phyloP scores from a whole-genome alignment of 1,140 invertebrate species.

The Ostrea edulis region DNA sequence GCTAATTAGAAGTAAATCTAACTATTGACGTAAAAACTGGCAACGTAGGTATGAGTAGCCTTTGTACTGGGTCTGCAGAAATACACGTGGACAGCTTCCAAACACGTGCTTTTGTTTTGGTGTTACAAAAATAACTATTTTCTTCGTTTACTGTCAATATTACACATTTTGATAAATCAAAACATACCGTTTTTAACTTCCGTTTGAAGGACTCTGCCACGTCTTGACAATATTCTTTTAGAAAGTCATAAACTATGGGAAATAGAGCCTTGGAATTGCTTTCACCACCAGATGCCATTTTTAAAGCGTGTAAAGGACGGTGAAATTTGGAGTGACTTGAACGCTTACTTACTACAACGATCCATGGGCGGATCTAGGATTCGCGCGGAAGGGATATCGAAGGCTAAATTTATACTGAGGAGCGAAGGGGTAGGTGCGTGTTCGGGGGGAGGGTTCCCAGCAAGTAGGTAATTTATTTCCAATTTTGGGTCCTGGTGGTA shows the following conservation, averaged over 20 bases:
- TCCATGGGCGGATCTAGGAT: neutral
- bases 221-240: constrained; percentile 56
- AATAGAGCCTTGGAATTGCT: constrained; percentile 43
- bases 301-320: constrained; percentile 12
- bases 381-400: too few relatives aligned
- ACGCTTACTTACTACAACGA: neutral
- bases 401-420: too few relatives aligned
- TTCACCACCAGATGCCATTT: constrained; percentile 48
- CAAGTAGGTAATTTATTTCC: too few relatives aligned
- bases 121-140: neutral
- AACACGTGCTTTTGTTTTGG: constrained; percentile 35
- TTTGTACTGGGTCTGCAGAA: neutral
- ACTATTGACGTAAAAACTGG: too few relatives aligned
- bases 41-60: neutral
- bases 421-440: too few relatives aligned
- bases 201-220: constrained; percentile 55
- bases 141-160: neutral
- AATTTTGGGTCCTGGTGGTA: too few relatives aligned
- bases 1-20: too few relatives aligned
- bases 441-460: too few relatives aligned
- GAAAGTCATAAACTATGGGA: constrained; percentile 57
- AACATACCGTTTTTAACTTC: constrained; percentile 59
- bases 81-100: neutral
- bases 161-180: neutral
- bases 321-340: neutral